Evolutionary conservation across 2,888 invertebrate genomes (phyloP).

Genomic region (Hetaerina titia): DNA sequence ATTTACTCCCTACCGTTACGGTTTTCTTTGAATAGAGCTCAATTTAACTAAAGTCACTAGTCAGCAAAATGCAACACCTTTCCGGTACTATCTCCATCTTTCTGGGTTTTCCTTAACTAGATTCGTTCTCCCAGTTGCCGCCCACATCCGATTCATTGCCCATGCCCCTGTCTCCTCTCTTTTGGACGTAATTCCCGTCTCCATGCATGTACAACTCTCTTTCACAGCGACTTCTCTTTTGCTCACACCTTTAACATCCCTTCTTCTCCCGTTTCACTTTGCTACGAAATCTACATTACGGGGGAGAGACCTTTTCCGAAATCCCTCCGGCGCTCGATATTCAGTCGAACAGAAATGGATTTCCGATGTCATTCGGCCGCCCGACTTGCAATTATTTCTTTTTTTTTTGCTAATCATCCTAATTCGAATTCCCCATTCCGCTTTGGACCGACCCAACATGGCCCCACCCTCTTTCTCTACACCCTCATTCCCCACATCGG

Average conservation of each 20-base stretch:
- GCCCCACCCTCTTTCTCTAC: neutral
- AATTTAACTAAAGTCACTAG: neutral
- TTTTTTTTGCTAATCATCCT: slow-evolving; percentile 51
- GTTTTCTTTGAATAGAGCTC: neutral
- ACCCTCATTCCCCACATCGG: neutral
- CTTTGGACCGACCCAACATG: neutral
- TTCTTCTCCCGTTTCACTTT: neutral
- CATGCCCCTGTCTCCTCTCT: neutral
- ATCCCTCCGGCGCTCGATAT: slow-evolving; percentile 15
- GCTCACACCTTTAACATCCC: neutral
- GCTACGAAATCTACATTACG: neutral
- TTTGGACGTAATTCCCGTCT: neutral
- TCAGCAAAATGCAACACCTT: neutral
- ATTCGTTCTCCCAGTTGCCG: neutral
- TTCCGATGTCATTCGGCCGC: slow-evolving; percentile 44
- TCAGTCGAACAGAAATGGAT: slow-evolving; percentile 47
- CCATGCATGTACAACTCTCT: neutral
- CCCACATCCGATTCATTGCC: neutral
- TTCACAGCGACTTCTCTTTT: neutral
- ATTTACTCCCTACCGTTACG: neutral
- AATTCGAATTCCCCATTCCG: slow-evolving; percentile 41
- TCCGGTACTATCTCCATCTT: neutral
- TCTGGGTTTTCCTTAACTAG: neutral
- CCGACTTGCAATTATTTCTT: slow-evolving; percentile 18
- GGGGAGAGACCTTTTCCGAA: neutral